These are phyloP conservation scores for Masnerella sp. DNA, from an alignment of 2,888 invertebrate species.

Conservation along the genomic window DNA sequence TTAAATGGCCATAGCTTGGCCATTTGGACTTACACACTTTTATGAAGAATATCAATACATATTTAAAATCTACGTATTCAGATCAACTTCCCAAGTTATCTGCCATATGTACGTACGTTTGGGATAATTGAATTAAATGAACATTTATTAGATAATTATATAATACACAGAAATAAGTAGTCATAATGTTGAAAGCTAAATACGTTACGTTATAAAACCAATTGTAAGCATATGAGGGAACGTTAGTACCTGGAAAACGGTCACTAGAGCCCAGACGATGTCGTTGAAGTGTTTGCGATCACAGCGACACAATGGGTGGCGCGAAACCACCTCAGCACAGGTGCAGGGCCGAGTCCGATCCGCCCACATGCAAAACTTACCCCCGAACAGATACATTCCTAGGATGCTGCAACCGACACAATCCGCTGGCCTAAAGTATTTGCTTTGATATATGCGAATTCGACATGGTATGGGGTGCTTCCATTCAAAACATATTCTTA, in stretches of 20 bases:
- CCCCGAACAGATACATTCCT: constrained; percentile 99
- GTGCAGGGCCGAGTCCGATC: constrained; percentile 93
- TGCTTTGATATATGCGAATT: constrained; percentile 53
- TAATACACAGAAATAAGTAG: too few species aligned
- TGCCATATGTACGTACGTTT: too few species aligned
- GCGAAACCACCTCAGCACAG: constrained; percentile 93
- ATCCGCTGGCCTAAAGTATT: constrained; percentile 75
- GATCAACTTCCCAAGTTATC: too few species aligned
- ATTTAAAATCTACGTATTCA: too few species aligned
- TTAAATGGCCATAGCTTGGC: too few species aligned
- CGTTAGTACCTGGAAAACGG: constrained; percentile 93
- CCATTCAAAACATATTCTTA: constrained; percentile 47
- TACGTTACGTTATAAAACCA: constrained; percentile 57
- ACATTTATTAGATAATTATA: too few species aligned
- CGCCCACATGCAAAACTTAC: constrained; percentile 99
- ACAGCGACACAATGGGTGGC: constrained; percentile 94
- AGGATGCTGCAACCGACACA: constrained; percentile 90
- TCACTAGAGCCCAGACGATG: constrained; percentile 97
- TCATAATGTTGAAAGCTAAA: constrained; percentile 29
- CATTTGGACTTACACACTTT: too few species aligned
- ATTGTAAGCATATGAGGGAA: constrained; percentile 65
- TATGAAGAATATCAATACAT: too few species aligned
- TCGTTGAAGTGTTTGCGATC: constrained; percentile 99
- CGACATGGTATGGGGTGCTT: constrained; percentile 54
- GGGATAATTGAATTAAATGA: too few species aligned